Conservation (phyloP, 1,140 invertebrate genomes). For the Pentalonia nigronervosa region DNA sequence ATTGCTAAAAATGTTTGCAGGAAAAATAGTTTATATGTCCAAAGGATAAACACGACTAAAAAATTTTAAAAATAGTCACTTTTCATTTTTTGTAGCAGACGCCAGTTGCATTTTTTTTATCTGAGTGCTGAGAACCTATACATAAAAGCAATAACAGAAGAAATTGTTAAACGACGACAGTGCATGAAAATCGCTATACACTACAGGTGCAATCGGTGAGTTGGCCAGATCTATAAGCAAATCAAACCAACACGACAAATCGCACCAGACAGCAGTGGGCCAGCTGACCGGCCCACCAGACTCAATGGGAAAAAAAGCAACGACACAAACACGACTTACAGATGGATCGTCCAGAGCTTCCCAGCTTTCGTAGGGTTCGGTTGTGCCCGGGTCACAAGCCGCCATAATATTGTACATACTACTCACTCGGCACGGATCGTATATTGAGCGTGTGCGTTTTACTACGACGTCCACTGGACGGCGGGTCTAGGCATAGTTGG, state of each 20-base stretch:
- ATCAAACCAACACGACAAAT: neutral
- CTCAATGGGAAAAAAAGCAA: neutral
- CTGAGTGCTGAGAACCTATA: slow-evolving; percentile 41
- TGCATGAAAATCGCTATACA: neutral
- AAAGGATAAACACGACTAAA: neutral
- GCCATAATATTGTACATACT: slow-evolving; percentile 57
- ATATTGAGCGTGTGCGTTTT: neutral
- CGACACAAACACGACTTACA: slow-evolving; percentile 13
- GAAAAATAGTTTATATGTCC: neutral
- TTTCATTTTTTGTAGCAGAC: slow-evolving; percentile 43
- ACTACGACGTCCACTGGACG: neutral
- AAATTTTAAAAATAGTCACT: slow-evolving; percentile 28
- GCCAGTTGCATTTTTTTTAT: slow-evolving; percentile 54
- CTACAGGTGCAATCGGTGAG: neutral
- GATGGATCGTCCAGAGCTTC: slow-evolving; percentile 53
- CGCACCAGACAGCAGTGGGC: neutral
- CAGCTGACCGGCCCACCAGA: neutral
- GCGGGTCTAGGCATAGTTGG: slow-evolving; percentile 8
- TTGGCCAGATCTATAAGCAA: neutral
- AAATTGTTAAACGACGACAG: neutral
- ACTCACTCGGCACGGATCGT: neutral
- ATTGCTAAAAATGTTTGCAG: slow-evolving; percentile 35
- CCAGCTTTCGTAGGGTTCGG: slow-evolving; percentile 55
- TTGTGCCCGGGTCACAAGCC: slow-evolving; percentile 30
- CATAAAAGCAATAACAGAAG: neutral